Evolutionary conservation across 2,113 vertebrate genomes (phyloP).

Genomic region (Trogon melanurus): DNA sequence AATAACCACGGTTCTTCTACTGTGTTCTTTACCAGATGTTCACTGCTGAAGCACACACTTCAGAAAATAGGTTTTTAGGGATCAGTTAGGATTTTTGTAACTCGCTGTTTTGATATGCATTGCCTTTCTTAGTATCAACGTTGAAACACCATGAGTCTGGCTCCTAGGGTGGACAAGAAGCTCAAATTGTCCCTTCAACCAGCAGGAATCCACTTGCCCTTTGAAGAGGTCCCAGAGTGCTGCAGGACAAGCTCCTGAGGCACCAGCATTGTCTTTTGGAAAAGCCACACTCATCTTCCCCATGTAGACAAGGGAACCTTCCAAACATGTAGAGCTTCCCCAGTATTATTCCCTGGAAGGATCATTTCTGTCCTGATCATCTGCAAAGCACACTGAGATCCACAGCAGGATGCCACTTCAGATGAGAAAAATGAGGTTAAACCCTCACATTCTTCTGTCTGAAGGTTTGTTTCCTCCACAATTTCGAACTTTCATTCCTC

Average conservation of each 20-base stretch:
- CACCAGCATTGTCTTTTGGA: neutral
- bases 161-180: neutral
- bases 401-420: neutral
- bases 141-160: neutral
- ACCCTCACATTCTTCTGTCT: neutral
- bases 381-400: neutral
- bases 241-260: neutral
- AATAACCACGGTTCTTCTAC: neutral
- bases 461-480: neutral
- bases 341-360: neutral
- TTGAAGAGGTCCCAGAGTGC: neutral
- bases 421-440: neutral
- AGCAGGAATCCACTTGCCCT: neutral
- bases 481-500: neutral
- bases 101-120: neutral
- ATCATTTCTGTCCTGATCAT: neutral
- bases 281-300: neutral
- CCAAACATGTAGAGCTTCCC: neutral
- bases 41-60: neutral
- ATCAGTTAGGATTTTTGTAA: neutral
- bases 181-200: neutral
- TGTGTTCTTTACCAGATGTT: neutral
- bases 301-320: neutral
- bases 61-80: neutral
- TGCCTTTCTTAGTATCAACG: neutral